Evolutionary conservation across 1,140 invertebrate species (phyloP), one percentile per base, ranked within the genome.

Genomic region (Neodiprion lecontei): DNA sequence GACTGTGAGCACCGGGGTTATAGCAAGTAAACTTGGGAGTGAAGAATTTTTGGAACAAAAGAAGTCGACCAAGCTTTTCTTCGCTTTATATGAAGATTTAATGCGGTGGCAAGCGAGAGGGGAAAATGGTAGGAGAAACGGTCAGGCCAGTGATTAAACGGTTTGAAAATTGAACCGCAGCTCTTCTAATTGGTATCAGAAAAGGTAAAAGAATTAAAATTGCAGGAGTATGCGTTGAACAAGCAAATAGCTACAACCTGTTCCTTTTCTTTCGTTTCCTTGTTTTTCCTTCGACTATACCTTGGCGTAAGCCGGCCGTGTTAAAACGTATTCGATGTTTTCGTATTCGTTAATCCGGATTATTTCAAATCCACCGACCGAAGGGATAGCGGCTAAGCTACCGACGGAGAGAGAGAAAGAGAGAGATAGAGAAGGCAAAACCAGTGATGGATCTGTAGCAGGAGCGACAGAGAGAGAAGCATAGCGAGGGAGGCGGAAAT

Each of bases 281-380:
- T 40, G 28, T 40, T 40, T 40, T 40, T 40, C 28, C 28, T 40
- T 40, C 28, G 1, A 40, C 2, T 40, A 3, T 40, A 40, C 12
- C 17, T 4, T 14, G 2, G 17, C 12, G 67, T 47, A 69, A 47
- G 73, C 67, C 68, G 74, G 75, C 72, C 73, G 72, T 77, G 76
- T 85, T 87, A 87, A 87, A 87, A 86, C 80, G 82, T 82, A 87
- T 87, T 87, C 77, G 83, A 73, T 87, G 86, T 87, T 85, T 83
- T 76, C 75, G 79, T 82, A 86, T 84, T 82, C 76, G 81, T 83
- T 86, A 86, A 87, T 87, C 86, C 86, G 86, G 86, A 86, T 87
- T 86, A 87, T 61, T 61, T 61, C 53, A 61, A n/a, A n/a, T n/a
- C 53, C 53, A n/a, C 1, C 53, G 11, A n/a, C 53, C 11, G 53